Conservation (phyloP, 2,888 invertebrate species). For the Ditula angustiorana region DNA sequence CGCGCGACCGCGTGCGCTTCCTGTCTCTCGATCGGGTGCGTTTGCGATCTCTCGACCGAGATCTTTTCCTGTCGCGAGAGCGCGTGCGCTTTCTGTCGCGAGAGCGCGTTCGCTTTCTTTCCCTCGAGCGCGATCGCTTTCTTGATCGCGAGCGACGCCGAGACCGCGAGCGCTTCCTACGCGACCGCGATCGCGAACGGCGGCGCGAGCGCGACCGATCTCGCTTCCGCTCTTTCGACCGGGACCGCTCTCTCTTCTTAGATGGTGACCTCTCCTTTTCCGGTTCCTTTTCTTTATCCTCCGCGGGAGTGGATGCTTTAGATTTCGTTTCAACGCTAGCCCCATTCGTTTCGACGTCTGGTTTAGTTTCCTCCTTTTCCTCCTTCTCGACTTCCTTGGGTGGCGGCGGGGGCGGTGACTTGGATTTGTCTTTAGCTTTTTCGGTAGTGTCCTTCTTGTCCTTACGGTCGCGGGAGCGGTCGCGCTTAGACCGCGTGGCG, state of each 20-base stretch:
- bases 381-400: constrained; percentile 51
- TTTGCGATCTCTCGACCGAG: constrained; percentile 78
- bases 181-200: constrained; percentile 85
- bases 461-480: constrained; percentile 71
- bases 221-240: constrained; percentile 76
- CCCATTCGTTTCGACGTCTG: constrained; percentile 68
- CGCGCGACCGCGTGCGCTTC: constrained; percentile 75
- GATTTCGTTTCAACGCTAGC: constrained; percentile 62
- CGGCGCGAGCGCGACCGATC: constrained; percentile 86
- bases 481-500: constrained; percentile 81
- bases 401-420: constrained; percentile 46
- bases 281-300: constrained; percentile 60
- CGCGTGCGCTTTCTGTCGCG: constrained; percentile 85
- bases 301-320: constrained; percentile 64
- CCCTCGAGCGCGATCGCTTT: constrained; percentile 74
- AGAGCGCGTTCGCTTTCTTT: constrained; percentile 75
- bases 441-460: constrained; percentile 65
- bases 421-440: constrained; percentile 55
- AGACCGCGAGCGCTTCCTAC: constrained; percentile 80
- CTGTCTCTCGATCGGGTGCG: constrained; percentile 78
- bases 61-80: constrained; percentile 79
- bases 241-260: constrained; percentile 77
- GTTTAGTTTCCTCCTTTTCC: constrained; percentile 63
- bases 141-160: constrained; percentile 70
- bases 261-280: constrained; percentile 68